Evolutionary conservation across 2,888 invertebrate genomes (phyloP), one percentile per base, ranked within the genome.

Genomic region (Axea sp.): DNA sequence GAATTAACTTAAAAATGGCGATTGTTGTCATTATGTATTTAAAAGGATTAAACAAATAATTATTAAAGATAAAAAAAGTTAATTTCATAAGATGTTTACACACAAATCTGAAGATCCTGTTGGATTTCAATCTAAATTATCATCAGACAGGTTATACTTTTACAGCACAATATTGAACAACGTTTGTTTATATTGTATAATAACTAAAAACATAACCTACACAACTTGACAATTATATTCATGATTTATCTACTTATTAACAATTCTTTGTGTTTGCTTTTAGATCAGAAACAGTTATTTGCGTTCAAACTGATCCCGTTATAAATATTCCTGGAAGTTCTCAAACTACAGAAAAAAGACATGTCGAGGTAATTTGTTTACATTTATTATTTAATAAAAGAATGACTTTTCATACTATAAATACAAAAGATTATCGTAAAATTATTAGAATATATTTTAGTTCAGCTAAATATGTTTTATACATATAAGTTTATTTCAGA

Each of bases 21-120:
- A n/a, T n/a, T n/a, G n/a, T n/a, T n/a, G n/a, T n/a, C n/a, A n/a
- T n/a, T n/a, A n/a, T n/a, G n/a, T n/a, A n/a, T n/a, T n/a, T n/a
- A n/a, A n/a, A n/a, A n/a, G n/a, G n/a, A n/a, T n/a, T n/a, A n/a
- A n/a, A n/a, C n/a, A n/a, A n/a, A n/a, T n/a, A n/a, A n/a, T n/a
- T n/a, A n/a, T n/a, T n/a, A n/a, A n/a, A n/a, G n/a, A n/a, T n/a
- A n/a, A n/a, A n/a, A n/a, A n/a, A n/a, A n/a, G n/a, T n/a, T n/a
- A n/a, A n/a, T n/a, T n/a, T n/a, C n/a, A n/a, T n/a, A n/a, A 39
- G 9, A 86, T 87, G 86, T 87, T 87, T 53, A 78, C 60, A 19
- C 79, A 86, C 51, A 65, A 79, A 8, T 80, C 83, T 0, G 76
- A 74, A 19, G 84, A 84, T n/a, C 59, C 82, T 28, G 79, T 81